phyloP scores from a whole-genome alignment of 2,113 vertebrate genomes.

The Notothenia coriiceps region DNA sequence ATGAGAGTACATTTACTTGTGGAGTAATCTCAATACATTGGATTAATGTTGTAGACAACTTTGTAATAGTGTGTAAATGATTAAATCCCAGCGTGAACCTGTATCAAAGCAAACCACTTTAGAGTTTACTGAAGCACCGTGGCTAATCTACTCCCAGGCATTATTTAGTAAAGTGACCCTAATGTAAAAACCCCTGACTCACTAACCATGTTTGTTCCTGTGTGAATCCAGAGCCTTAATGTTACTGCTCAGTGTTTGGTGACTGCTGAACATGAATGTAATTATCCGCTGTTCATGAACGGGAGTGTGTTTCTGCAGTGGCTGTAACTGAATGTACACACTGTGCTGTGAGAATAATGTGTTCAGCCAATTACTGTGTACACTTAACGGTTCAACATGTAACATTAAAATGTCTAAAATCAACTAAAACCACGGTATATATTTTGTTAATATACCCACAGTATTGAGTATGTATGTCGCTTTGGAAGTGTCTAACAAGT shows the following conservation, averaged over 20 bases:
- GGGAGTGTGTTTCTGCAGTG: slow-evolving; percentile 21
- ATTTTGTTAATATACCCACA: no score
- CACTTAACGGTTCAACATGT: not conserved
- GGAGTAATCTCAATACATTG: not conserved
- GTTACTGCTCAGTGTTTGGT: not conserved
- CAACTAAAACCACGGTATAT: no score
- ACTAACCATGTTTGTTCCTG: not conserved
- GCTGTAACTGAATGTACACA: slow-evolving; percentile 43
- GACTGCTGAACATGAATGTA: slow-evolving; percentile 23
- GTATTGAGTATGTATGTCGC: no score
- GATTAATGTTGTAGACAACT: not conserved
- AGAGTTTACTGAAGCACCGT: slow-evolving; percentile 5
- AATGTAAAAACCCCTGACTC: not conserved
- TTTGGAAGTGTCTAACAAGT: no score
- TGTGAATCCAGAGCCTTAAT: slow-evolving; percentile 42
- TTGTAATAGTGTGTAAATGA: not conserved
- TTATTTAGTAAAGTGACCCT: not conserved
- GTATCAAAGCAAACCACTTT: slow-evolving; percentile 6
- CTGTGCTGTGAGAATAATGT: slow-evolving; percentile 22
- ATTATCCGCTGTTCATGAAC: not conserved
- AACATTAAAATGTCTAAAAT: no score
- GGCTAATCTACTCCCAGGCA: not conserved
- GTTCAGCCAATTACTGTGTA: not conserved
- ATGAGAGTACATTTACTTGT: not conserved
- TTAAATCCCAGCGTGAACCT: not conserved